These are phyloP conservation scores for Macrochelys suwanniensis DNA, from an alignment of 2,797 vertebrate species.

Conservation along the genomic window DNA sequence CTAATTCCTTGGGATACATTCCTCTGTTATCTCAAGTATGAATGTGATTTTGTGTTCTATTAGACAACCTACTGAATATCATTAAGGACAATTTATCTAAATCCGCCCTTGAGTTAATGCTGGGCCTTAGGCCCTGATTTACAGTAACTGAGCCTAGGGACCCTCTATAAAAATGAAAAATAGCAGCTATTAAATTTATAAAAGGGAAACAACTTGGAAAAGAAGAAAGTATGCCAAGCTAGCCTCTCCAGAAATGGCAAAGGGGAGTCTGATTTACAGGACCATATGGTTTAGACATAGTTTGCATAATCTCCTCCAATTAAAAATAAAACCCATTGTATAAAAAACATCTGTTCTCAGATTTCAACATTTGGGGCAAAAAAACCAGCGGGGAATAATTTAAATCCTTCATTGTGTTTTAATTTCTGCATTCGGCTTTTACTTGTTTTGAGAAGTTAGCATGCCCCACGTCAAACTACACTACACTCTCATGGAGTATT, in stretches of 20 bases:
- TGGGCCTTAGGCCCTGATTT: constrained; percentile 46
- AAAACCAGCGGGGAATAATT: constrained; percentile 9
- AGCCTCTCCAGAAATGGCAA: constrained; percentile 55
- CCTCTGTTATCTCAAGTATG: neutral
- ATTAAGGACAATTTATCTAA: constrained; percentile 38
- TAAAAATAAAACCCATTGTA: constrained; percentile 70
- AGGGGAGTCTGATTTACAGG: constrained; percentile 41
- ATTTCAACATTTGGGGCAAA: constrained; percentile 38
- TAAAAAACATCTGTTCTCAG: constrained; percentile 68
- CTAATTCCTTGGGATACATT: rapidly evolving
- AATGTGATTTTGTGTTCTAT: neutral
- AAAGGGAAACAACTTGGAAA: constrained; percentile 41
- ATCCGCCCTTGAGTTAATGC: constrained; percentile 43
- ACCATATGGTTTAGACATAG: constrained; percentile 56
- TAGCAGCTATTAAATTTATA: constrained; percentile 57
- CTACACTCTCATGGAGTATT: neutral
- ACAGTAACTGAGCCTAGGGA: constrained; percentile 3
- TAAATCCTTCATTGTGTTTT: constrained; percentile 22
- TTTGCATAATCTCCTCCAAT: constrained; percentile 72
- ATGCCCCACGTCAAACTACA: neutral
- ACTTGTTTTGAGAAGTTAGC: neutral
- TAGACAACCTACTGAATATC: constrained; percentile 31
- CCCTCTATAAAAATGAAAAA: constrained; percentile 64
- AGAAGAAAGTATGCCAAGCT: constrained; percentile 48
- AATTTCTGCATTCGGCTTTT: constrained; percentile 39